Conservation (phyloP, 2,797 vertebrate species). For the Enteromius argenteus region DNA sequence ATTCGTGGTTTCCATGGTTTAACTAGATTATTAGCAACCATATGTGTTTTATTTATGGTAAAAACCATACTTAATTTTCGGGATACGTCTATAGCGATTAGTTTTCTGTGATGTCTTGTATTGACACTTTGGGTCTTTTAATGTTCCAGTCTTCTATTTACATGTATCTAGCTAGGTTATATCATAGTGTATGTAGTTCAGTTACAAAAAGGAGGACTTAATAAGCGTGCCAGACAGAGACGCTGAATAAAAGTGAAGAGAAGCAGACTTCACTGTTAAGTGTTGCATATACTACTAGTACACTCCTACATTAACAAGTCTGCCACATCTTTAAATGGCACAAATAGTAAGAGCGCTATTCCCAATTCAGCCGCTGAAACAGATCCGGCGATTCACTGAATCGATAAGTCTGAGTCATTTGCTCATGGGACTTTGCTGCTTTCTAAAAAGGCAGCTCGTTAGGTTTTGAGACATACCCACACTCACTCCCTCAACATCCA, state of each 20-base stretch:
- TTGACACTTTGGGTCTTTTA: not conserved
- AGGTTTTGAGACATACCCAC: not conserved
- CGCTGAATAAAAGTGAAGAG: not conserved
- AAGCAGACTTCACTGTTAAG: not conserved
- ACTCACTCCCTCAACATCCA: not conserved
- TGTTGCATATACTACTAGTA: not conserved
- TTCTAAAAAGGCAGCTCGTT: not conserved
- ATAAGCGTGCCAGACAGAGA: not conserved
- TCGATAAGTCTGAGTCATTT: not conserved
- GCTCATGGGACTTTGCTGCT: not conserved
- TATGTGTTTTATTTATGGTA: too few species aligned
- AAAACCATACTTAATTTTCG: not conserved
- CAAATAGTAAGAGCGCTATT: not conserved
- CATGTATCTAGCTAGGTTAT: too few species aligned
- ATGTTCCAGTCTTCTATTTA: not conserved
- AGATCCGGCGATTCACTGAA: not conserved
- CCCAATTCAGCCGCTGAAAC: not conserved
- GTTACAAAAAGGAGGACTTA: not conserved
- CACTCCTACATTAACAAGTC: not conserved
- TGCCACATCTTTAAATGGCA: not conserved
- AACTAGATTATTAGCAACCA: too few species aligned
- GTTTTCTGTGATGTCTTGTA: not conserved
- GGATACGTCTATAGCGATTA: not conserved
- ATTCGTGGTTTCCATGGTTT: too few species aligned
- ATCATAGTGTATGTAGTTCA: not conserved